These are phyloP conservation scores for Apodemia mormo DNA, from an alignment of 2,888 invertebrate genomes.

Conservation along the genomic window DNA sequence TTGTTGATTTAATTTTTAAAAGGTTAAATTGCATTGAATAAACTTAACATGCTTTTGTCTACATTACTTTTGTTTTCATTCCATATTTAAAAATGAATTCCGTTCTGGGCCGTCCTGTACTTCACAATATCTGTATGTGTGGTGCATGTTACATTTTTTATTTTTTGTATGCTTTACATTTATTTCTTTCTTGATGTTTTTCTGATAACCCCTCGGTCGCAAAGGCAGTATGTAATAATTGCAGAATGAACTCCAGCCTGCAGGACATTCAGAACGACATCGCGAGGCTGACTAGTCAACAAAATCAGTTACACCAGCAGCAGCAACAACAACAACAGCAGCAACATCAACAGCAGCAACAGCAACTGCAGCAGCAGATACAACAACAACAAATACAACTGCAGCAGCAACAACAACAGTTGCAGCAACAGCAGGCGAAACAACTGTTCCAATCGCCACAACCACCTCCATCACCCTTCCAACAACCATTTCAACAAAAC, in stretches of 20 bases:
- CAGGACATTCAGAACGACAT: constrained; percentile 97
- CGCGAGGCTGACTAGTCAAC: constrained; percentile 91
- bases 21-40: too few relatives aligned
- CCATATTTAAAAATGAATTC: too few relatives aligned
- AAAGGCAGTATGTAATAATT: constrained; percentile 43
- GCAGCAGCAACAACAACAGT: constrained; percentile 56
- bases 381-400: constrained; percentile 79
- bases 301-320: constrained; percentile 68
- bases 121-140: not conserved
- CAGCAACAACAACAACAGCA: constrained; percentile 80
- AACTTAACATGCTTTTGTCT: too few relatives aligned
- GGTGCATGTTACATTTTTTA: not conserved
- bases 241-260: constrained; percentile 95
- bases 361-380: constrained; percentile 59
- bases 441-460: constrained; percentile 54
- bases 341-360: constrained; percentile 63
- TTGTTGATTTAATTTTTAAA: too few relatives aligned
- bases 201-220: constrained; percentile 7
- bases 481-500: constrained; percentile 70
- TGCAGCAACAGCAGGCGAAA: constrained; percentile 67
- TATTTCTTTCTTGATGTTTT: constrained; percentile 6
- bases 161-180: not conserved
- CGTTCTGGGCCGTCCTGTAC: not conserved
- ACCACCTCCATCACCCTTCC: constrained; percentile 73
- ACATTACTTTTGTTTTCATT: too few relatives aligned